A percentile compares a stretch with the other conserved stretches of the same genome.
These are phyloP conservation scores for Monopterus albus DNA, from an alignment of 2,113 vertebrate genomes.

Conservation along the genomic window DNA sequence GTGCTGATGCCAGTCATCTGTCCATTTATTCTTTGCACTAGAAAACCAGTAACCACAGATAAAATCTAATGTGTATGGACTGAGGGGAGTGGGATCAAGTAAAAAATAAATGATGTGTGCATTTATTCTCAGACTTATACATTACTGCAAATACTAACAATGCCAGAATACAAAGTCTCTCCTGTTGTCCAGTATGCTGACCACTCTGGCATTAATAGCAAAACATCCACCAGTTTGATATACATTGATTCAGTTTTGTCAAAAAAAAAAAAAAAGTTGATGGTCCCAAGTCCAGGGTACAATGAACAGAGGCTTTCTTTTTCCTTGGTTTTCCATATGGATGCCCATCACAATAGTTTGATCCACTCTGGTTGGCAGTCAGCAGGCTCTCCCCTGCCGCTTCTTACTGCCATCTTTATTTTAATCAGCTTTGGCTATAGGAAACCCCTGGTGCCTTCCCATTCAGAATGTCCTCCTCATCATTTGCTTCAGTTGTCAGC, in stretches of 20 bases:
- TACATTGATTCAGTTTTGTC: constrained; percentile 18
- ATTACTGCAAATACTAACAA: too few species aligned
- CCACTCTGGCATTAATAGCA: background rate
- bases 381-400: too few species aligned
- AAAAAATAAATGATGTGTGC: background rate
- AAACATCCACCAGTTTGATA: background rate
- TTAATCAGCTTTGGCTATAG: background rate
- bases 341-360: constrained; percentile 2
- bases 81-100: background rate
- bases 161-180: too few species aligned
- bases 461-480: background rate
- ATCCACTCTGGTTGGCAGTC: background rate
- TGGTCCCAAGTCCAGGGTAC: background rate
- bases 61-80: background rate
- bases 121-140: constrained; percentile 15
- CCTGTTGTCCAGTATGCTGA: too few species aligned
- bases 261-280: too few species aligned
- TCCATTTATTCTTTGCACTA: background rate
- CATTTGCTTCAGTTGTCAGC: constrained; percentile 9
- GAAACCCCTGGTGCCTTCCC: background rate
- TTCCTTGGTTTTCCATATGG: background rate
- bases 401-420: background rate
- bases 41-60: constrained; percentile 14
- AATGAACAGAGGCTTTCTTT: background rate
- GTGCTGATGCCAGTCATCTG: constrained; percentile 53